Percentiles rank a stretch among this genome's conserved stretches.
Conservation (phyloP, 2,797 vertebrate species). For the Neoniphon sammara region DNA sequence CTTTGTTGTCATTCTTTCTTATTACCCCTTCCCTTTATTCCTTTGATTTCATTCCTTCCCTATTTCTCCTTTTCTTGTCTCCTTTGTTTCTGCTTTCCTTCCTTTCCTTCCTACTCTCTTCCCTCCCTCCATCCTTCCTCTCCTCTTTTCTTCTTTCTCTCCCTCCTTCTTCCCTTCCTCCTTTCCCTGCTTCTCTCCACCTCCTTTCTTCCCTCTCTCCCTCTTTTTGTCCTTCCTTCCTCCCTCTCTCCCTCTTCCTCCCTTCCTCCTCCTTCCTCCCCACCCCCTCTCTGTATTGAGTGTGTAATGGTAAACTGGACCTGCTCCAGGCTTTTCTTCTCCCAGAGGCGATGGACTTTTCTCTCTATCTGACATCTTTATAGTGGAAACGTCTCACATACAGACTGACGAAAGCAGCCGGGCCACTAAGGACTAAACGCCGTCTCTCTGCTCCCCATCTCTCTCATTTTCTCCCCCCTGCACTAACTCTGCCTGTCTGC, state of each 20-base stretch:
- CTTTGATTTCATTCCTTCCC: too few species aligned
- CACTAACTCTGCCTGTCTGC: neutral
- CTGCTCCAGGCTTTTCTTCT: conserved; percentile 67
- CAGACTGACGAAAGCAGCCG: conserved; percentile 74
- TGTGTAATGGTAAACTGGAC: conserved; percentile 75
- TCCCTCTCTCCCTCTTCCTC: neutral
- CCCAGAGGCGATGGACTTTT: conserved; percentile 64
- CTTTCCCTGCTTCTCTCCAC: neutral
- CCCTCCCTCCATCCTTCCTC: neutral
- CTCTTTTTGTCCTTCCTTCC: too few species aligned
- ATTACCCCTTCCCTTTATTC: neutral
- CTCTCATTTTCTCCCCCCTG: conserved; percentile 1
- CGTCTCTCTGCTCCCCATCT: conserved; percentile 12
- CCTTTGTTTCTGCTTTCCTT: neutral
- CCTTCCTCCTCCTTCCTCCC: neutral
- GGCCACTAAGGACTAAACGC: conserved; percentile 39
- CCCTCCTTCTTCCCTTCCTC: neutral
- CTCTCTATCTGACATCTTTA: conserved; percentile 84
- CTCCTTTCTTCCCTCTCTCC: too few species aligned
- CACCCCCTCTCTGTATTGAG: conserved; percentile 25
- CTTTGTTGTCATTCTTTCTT: neutral
- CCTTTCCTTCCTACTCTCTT: neutral
- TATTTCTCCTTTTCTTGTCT: neutral
- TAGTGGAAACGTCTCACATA: conserved; percentile 85
- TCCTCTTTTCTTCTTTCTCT: neutral